phyloP scores from a whole-genome alignment of 2,888 invertebrate species.

The Troilus luridus region DNA sequence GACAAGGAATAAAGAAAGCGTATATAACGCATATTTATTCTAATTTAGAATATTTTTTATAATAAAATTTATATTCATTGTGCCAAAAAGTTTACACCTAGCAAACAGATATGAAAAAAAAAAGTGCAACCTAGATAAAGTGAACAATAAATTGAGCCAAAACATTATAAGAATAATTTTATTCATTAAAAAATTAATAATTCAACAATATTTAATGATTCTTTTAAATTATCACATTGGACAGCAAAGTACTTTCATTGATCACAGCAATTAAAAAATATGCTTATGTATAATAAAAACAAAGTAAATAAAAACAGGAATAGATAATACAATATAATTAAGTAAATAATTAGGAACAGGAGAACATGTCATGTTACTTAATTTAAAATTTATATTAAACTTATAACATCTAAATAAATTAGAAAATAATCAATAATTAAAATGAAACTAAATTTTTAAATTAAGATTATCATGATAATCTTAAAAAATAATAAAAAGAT shows the following conservation, averaged over 20 bases:
- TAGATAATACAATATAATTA: background rate
- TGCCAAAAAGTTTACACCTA: background rate
- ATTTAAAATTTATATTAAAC: background rate
- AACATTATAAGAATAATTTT: conserved; percentile 39
- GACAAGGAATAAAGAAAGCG: background rate
- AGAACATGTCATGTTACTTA: background rate
- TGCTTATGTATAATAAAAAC: background rate
- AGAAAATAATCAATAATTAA: background rate
- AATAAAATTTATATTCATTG: background rate
- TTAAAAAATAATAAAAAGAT: background rate
- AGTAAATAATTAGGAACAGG: conserved; percentile 19
- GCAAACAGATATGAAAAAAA: background rate
- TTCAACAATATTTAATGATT: conserved; percentile 38
- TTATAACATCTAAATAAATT: background rate
- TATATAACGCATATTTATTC: background rate
- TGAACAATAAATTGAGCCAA: conserved; percentile 33
- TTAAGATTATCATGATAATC: background rate
- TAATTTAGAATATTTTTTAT: conserved; percentile 13
- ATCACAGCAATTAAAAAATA: conserved; percentile 25
- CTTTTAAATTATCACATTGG: conserved; percentile 27
- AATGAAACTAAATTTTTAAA: background rate
- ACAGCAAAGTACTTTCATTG: conserved; percentile 41
- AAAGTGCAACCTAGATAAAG: background rate
- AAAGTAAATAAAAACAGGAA: background rate
- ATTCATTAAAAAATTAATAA: conserved; percentile 45